A percentile compares a stretch with the other conserved stretches of the same genome.
Evolutionary conservation across 2,888 invertebrate genomes (phyloP).

Genomic region (Tetropium fuscum): DNA sequence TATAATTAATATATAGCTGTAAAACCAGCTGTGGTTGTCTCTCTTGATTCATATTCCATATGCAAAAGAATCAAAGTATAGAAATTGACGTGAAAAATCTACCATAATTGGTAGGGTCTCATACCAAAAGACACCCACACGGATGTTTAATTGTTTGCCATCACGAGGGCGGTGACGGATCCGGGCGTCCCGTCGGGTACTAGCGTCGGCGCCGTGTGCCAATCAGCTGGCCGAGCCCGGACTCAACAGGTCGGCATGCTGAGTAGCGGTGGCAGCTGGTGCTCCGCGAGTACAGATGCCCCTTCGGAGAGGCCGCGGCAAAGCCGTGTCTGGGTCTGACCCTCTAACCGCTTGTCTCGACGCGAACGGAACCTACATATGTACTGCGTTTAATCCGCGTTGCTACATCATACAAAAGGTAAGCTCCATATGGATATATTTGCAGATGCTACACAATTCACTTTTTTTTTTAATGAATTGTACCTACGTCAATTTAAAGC

Average conservation of each 20-base stretch:
- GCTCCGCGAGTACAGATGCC: slow-evolving; percentile 63
- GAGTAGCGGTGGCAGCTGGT: slow-evolving; percentile 57
- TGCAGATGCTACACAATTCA: slow-evolving; percentile 6
- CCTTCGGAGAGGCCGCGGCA: slow-evolving; percentile 59
- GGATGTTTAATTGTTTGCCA: not conserved
- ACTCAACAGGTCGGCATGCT: slow-evolving; percentile 69
- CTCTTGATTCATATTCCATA: no score
- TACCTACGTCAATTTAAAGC: no score
- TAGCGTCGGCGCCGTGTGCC: slow-evolving; percentile 51
- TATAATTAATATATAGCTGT: no score
- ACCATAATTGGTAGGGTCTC: no score
- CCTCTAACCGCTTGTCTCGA: slow-evolving; percentile 67
- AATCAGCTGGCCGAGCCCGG: slow-evolving; percentile 62
- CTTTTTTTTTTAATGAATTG: not conserved
- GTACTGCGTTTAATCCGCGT: slow-evolving; percentile 73
- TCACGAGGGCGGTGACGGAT: slow-evolving; percentile 29
- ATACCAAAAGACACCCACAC: slow-evolving; percentile 31
- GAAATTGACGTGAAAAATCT: no score
- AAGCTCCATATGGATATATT: slow-evolving; percentile 47
- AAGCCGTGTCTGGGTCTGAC: slow-evolving; percentile 54
- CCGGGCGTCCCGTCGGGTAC: slow-evolving; percentile 30
- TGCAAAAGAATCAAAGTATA: no score
- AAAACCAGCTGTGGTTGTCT: no score
- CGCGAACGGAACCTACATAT: slow-evolving; percentile 72
- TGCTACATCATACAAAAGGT: slow-evolving; percentile 77